Evolutionary conservation across 92 coral and sea anemone genomes (phyloP), one percentile per base, ranked within the genome.

Genomic region (Siderastrea radians): DNA sequence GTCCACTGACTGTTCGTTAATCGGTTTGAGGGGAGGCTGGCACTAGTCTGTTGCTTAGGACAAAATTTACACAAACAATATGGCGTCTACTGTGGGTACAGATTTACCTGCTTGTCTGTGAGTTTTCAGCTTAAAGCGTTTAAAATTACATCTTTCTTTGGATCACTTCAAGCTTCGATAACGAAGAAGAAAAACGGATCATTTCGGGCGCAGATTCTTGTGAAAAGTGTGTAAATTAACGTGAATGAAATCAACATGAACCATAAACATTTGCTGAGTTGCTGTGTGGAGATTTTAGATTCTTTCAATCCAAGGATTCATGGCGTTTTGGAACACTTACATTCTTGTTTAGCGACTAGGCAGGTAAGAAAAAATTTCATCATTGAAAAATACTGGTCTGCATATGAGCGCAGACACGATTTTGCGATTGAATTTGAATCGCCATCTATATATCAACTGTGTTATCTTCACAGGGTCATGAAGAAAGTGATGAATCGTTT

Each of bases 261-360:
- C 85, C 92, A 93, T 68, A 95, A 91, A 84, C 87, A 89, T 69
- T 90, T 98, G 76, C 52, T 98, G 58, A 86, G 64, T 55, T 77
- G 83, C 49, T 92, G 96, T 86, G 93, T 88, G 11, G 95, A 98
- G 72, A 80, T 94, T 5, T 88, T 98, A 5, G 96, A 96, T 75
- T 84, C 94, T 43, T 98, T 91, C 79, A 93, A 90, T 75, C 93
- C 98, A 19, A 84, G 74, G 71, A 94, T 91, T 60, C 96, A 92
- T 75, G 98, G 99, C 48, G 98, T 95, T 64, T 95, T 92, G 68
- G 98, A 94, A 68, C 96, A 95, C 75, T 92, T 98, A 6, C 85
- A 86, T 13, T 74, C 90, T 46, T 94, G 91, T 84, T 82, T 98
- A 83, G 82, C 95, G 50, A 94, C 81, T 45, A 89, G 54, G 50